These are phyloP conservation scores for Parapsyche elsis DNA, from an alignment of 1,140 invertebrate species.

Conservation along the genomic window DNA sequence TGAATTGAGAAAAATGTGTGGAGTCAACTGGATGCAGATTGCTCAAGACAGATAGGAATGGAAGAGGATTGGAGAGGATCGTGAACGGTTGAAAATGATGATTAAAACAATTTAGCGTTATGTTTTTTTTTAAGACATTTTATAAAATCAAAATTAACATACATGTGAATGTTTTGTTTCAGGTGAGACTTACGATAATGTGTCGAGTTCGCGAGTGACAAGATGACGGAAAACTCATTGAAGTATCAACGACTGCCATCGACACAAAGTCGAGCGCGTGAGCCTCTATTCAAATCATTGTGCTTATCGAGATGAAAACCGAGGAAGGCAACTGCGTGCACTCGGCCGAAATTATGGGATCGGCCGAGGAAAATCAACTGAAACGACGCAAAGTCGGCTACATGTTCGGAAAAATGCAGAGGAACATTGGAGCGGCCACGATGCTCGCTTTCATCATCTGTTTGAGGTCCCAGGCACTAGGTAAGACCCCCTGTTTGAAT, in stretches of 20 bases:
- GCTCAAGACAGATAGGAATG: too few relatives aligned
- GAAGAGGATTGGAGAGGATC: too few relatives aligned
- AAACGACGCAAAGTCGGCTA: slow-evolving; percentile 23
- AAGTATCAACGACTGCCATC: neutral
- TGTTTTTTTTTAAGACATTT: too few relatives aligned
- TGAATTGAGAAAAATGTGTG: too few relatives aligned
- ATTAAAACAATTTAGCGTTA: too few relatives aligned
- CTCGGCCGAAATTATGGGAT: slow-evolving; percentile 26
- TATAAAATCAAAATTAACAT: too few relatives aligned
- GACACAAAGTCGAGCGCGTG: slow-evolving; percentile 28
- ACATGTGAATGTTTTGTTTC: neutral
- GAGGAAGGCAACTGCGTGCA: slow-evolving; percentile 29
- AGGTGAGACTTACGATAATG: neutral
- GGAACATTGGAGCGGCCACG: slow-evolving; percentile 20
- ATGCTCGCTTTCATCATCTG: slow-evolving; percentile 33
- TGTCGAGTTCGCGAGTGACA: neutral
- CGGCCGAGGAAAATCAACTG: slow-evolving; percentile 23
- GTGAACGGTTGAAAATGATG: too few relatives aligned
- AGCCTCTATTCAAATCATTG: neutral
- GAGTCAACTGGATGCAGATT: too few relatives aligned
- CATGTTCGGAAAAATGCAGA: slow-evolving; percentile 32
- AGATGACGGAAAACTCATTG: slow-evolving; percentile 33
- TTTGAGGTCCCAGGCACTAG: slow-evolving; percentile 31
- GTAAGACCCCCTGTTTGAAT: slow-evolving; percentile 32
- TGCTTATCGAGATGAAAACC: slow-evolving; percentile 34